Base-by-base conservation (phyloP, 2,113 vertebrate genomes). In the Myiozetetes cayanensis region DNA sequence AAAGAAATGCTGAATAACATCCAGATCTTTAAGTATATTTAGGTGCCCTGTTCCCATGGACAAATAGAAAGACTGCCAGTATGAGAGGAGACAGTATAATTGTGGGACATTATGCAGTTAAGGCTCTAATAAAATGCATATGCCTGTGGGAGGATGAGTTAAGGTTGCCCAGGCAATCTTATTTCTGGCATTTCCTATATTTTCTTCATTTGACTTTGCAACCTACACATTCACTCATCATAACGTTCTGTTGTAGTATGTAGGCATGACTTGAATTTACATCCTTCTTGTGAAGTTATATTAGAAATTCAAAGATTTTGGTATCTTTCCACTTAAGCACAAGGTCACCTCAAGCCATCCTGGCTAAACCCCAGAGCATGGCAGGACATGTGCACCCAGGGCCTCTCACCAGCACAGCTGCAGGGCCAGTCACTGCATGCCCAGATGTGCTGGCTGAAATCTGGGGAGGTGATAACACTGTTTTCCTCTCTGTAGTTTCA, bases 121-220 rank as follows among this genome's bases (percentile, higher is more conserved):
- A 87, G 66, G 33, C 75, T 93, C 75, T 91, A 85, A 89, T 66
- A 73, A 94, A 93, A 95, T 79, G 63, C 93, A 94, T 79, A 47
- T 27, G 50, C 52, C 66, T 27, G 93, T 91, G 72, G 87, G 90
- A 91, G 82, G 89, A 87, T 63, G 67, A 91, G 71, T 80, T 93
- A 43, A 90, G 61, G 78, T 93, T 95, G 90, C 78, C 89, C 92
- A 96, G 85, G 87, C 90, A 92, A 94, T 95, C 79, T 95, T 94
- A 95, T 92, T 96, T 96, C 79, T 91, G 83, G 82, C 68, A 71
- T 75, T 84, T 94, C 81, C 87, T 96, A 4, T 92, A 66, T 93
- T 94, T 93, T 93, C 79, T 90, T 56, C 61, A 49, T 67, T 84
- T 86, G 67, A 83, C 75, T 96, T 90, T 80, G 61, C 85, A 86